Evolutionary conservation across 2,888 invertebrate genomes (phyloP), one percentile per base, ranked within the genome.

Genomic region (Onchidella celtica): DNA sequence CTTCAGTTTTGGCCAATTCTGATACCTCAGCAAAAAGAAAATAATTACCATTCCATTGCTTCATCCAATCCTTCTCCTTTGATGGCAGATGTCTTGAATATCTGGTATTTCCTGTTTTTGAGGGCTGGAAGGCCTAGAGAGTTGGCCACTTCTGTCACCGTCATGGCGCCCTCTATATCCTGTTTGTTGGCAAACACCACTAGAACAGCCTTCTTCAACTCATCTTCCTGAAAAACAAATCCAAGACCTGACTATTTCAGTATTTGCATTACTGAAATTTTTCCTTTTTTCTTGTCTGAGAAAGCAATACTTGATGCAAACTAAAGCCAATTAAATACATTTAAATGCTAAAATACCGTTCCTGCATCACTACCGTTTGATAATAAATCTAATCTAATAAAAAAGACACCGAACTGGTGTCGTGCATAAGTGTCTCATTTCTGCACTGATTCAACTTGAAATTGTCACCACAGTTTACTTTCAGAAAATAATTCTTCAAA

Each of bases 181-280:
- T 99, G 99, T 95, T 99, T 99, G 94, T 99, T 99, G 72, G 99
- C 99, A 92, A 99, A 94, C 68, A 99, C 98, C 78, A 99, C 97
- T 84, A 99, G 95, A 90, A 99, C 97, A 79, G 99, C 98, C 90
- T 97, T 97, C 89, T 97, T 96, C 92, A 99, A 94, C 93, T 99
- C 99, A 93, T 99, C 99, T 94, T 99, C 99, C 97, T 98, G 9
- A 14, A 66, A 11, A 38, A 24, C 17, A 34, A 47, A 34, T 3
- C 24, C 34, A 68, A 17, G 3, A 66, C n/a, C 1, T 57, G 57
- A 11, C 24, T n/a, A n/a, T n/a, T n/a, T n/a, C n/a, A n/a, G n/a
- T n/a, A n/a, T n/a, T n/a, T n/a, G n/a, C n/a, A n/a, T n/a, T n/a
- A n/a, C n/a, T n/a, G n/a, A n/a, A n/a, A n/a, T n/a, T n/a, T n/a